phyloP scores from a whole-genome alignment of 92 coral and sea anemone species.

The Phenganax subtilis region DNA sequence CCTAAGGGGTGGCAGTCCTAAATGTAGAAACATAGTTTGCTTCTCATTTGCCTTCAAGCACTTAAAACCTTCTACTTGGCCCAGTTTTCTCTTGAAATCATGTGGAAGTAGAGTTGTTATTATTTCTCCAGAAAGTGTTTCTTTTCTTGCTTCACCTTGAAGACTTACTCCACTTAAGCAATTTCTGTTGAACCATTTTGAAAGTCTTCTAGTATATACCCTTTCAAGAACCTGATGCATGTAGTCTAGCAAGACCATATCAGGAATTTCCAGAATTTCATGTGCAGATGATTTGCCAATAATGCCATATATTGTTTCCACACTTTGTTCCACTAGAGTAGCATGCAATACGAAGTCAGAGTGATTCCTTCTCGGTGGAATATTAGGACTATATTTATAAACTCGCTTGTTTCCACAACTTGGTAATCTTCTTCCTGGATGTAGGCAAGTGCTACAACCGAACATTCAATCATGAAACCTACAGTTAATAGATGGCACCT shows the following conservation, averaged over 20 bases:
- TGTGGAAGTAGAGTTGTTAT: conserved; percentile 23
- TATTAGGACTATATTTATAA: conserved; percentile 1
- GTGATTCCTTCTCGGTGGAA: conserved; percentile 47
- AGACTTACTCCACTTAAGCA: not conserved
- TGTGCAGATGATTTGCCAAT: conserved; percentile 46
- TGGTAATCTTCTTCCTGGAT: conserved; percentile 52
- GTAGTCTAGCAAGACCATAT: conserved; percentile 12
- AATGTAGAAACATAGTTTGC: conserved; percentile 52
- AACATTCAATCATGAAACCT: conserved; percentile 49
- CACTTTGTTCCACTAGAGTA: conserved; percentile 37
- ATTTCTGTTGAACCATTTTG: not conserved
- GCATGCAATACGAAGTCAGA: conserved; percentile 49
- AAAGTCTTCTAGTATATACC: not conserved
- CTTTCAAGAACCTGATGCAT: conserved; percentile 22
- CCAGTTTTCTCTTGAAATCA: conserved; percentile 59
- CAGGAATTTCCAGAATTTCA: conserved; percentile 41
- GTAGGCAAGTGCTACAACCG: conserved; percentile 55
- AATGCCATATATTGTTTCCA: conserved; percentile 30
- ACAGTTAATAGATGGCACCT: conserved; percentile 57
- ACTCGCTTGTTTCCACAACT: conserved; percentile 56
- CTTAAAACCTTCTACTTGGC: conserved; percentile 52
- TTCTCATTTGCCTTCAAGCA: conserved; percentile 67
- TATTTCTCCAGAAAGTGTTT: not conserved
- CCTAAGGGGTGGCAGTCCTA: conserved; percentile 55
- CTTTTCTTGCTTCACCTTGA: not conserved